Conservation (phyloP, 2,888 invertebrate species). For the Thyatira batis region DNA sequence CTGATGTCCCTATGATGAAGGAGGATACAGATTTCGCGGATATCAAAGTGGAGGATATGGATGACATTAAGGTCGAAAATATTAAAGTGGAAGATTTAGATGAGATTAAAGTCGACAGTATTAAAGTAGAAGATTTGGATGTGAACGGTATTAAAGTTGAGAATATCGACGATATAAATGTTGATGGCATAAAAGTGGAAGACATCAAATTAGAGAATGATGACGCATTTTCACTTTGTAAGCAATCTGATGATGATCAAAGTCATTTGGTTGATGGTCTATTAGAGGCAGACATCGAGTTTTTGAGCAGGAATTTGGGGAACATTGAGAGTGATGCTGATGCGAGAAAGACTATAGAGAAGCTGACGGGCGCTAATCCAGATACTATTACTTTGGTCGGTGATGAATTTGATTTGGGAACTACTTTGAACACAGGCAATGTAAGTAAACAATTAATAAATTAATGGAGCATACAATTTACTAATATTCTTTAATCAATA, state of each 20-base stretch:
- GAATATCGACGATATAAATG: constrained; percentile 65
- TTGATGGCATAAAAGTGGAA: constrained; percentile 68
- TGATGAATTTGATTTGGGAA: constrained; percentile 76
- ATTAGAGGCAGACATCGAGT: constrained; percentile 76
- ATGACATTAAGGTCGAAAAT: constrained; percentile 72
- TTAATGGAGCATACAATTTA: no score
- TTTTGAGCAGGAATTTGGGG: constrained; percentile 74
- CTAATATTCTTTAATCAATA: no score
- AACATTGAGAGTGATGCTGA: constrained; percentile 79
- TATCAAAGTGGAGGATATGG: constrained; percentile 76
- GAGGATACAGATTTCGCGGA: constrained; percentile 72
- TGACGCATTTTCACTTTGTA: constrained; percentile 65
- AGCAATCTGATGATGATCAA: constrained; percentile 64
- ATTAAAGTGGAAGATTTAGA: constrained; percentile 73
- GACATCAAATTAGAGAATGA: constrained; percentile 73
- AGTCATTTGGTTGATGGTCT: constrained; percentile 72
- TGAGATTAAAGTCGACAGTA: constrained; percentile 67
- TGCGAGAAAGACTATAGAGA: constrained; percentile 78
- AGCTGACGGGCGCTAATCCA: constrained; percentile 73
- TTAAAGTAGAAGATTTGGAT: constrained; percentile 70
- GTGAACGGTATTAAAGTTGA: constrained; percentile 68
- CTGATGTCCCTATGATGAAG: constrained; percentile 65
- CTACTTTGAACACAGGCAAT: constrained; percentile 67
- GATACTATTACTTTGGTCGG: constrained; percentile 74
- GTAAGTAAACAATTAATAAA: constrained; percentile 45